Conservation (phyloP, 2,113 vertebrate species). For the Oxygymnocypris stewartii region DNA sequence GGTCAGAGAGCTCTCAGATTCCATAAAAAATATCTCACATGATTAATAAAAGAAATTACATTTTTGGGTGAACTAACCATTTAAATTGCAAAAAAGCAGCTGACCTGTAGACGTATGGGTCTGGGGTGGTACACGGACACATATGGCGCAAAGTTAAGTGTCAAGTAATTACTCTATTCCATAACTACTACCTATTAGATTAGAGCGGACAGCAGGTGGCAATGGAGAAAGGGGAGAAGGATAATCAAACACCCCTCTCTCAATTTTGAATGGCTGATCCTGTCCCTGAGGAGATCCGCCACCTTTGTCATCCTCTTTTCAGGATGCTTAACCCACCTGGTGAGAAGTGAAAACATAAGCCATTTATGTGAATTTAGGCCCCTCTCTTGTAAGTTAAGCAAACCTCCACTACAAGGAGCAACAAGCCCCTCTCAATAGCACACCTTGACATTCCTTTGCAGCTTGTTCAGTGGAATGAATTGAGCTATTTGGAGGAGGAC, state of each 20-base stretch:
- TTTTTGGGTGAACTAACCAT: too few relatives aligned
- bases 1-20: too few relatives aligned
- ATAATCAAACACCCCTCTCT: constrained; percentile 29
- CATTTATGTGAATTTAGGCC: constrained; percentile 26
- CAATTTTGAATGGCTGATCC: not conserved
- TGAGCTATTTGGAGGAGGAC: constrained; percentile 46
- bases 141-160: constrained; percentile 16
- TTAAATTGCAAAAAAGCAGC: not conserved
- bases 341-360: constrained; percentile 17
- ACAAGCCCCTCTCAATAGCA: constrained; percentile 38
- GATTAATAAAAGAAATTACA: too few relatives aligned
- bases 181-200: not conserved
- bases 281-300: not conserved
- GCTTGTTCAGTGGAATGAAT: constrained; percentile 28
- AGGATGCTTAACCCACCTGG: constrained; percentile 43
- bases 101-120: not conserved
- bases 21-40: too few relatives aligned
- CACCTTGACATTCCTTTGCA: constrained; percentile 51
- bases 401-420: constrained; percentile 37
- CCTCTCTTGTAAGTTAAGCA: constrained; percentile 28
- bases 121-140: constrained; percentile 9
- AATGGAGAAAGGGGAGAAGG: constrained; percentile 23
- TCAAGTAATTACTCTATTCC: not conserved
- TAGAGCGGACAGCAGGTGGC: constrained; percentile 10
- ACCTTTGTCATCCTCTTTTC: constrained; percentile 36